Evolutionary conservation across 2,113 vertebrate genomes (phyloP).

Genomic region (Rhagologus leucostigma): DNA sequence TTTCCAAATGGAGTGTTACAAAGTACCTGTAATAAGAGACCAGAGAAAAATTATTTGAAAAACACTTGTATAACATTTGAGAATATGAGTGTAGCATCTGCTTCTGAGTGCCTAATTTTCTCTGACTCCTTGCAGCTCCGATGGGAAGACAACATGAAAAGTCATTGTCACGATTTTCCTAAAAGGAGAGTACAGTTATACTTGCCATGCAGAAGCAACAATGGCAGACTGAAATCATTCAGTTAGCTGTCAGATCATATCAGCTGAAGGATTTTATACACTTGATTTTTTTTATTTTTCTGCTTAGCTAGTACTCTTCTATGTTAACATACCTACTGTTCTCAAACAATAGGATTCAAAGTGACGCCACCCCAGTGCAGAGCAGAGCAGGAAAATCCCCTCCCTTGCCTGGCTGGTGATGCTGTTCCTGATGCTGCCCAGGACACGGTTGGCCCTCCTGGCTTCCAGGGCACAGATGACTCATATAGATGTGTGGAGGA

Average conservation of each 20-base stretch:
- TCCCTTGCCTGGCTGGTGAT: accelerated
- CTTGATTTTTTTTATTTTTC: not conserved
- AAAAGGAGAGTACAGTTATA: not conserved
- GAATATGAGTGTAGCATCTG: not conserved
- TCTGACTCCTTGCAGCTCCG: not conserved
- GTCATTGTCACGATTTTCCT: not conserved
- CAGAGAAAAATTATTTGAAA: not conserved
- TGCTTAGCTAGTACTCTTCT: not conserved
- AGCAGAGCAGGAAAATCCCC: not conserved
- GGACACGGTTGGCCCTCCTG: not conserved
- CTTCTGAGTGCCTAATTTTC: not conserved
- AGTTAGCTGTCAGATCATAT: not conserved
- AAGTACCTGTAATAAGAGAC: not conserved
- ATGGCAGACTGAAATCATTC: not conserved
- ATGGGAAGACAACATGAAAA: not conserved
- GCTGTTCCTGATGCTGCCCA: not conserved
- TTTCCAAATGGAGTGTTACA: not conserved
- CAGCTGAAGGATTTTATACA: not conserved
- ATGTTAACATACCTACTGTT: not conserved
- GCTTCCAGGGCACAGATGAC: not conserved
- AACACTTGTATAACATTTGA: not conserved
- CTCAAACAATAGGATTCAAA: not conserved
- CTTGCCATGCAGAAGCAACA: not conserved
- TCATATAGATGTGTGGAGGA: not conserved
- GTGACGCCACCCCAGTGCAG: accelerated